Percentiles rank a stretch among this genome's conserved stretches.
Evolutionary conservation across 2,888 invertebrate species (phyloP).

Genomic region (Gymnoscelis rufifasciata): DNA sequence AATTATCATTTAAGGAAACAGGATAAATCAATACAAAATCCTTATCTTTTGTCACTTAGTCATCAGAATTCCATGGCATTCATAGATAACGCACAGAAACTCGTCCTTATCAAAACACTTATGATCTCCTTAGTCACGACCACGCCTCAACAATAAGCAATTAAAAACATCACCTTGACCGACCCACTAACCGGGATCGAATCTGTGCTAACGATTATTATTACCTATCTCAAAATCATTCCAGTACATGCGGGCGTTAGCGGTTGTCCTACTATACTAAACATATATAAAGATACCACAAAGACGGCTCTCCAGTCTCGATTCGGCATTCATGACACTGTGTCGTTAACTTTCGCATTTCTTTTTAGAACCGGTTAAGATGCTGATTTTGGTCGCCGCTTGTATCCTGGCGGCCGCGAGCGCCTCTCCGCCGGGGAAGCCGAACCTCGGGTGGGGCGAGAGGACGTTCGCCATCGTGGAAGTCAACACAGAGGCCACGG

Average conservation of each 20-base stretch:
- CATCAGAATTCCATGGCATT: neutral
- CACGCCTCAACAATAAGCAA: constrained; percentile 46
- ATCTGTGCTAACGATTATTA: constrained; percentile 66
- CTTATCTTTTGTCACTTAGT: neutral
- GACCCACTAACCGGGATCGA: constrained; percentile 63
- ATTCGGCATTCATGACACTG: constrained; percentile 52
- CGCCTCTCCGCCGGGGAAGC: constrained; percentile 61
- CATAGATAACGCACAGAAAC: constrained; percentile 15
- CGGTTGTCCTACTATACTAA: constrained; percentile 73
- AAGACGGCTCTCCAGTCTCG: constrained; percentile 59
- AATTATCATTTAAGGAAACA: no score
- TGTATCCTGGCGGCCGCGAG: constrained; percentile 39
- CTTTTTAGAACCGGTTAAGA: constrained; percentile 67
- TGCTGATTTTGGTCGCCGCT: constrained; percentile 51
- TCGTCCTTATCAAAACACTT: neutral
- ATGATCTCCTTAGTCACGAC: constrained; percentile 29
- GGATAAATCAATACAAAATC: no score
- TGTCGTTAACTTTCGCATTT: constrained; percentile 45
- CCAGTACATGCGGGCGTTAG: constrained; percentile 59
- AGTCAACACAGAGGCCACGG: constrained; percentile 73
- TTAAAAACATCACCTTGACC: constrained; percentile 66
- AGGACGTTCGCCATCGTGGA: constrained; percentile 69
- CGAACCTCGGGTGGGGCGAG: constrained; percentile 70
- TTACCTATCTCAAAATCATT: constrained; percentile 64
- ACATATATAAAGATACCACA: constrained; percentile 67